A percentile compares a stretch with the other conserved stretches of the same genome.
phyloP scores from a whole-genome alignment of 1,140 invertebrate species.

The Eupeodes corollae region DNA sequence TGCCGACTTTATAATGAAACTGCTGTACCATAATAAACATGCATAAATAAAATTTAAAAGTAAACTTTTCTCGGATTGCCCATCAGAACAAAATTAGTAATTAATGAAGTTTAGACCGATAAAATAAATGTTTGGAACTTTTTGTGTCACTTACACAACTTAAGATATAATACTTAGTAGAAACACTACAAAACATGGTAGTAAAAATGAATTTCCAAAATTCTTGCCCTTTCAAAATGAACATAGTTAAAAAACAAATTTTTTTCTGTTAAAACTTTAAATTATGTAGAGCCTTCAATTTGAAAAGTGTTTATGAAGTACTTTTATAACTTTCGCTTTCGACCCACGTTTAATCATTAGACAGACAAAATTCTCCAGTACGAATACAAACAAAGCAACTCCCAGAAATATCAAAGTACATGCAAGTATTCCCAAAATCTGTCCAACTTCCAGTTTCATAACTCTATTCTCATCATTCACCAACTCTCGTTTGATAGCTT shows the following conservation, averaged over 20 bases:
- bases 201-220: no score
- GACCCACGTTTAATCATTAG: conserved; percentile 11
- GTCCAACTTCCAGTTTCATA: conserved; percentile 16
- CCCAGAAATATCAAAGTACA: conserved; percentile 14
- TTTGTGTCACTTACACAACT: no score
- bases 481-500: conserved; percentile 16
- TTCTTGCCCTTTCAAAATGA: no score
- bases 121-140: no score
- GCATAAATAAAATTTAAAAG: no score
- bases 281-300: background rate
- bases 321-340: conserved; percentile 8
- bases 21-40: no score
- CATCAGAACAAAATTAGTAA: no score
- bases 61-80: no score
- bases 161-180: no score
- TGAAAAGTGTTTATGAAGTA: background rate
- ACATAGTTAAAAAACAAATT: background rate
- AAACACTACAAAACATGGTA: no score
- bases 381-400: conserved; percentile 15
- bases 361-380: conserved; percentile 12
- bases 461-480: conserved; percentile 21
- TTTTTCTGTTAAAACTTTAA: background rate
- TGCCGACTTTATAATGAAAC: no score
- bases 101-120: no score
- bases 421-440: conserved; percentile 21